Evolutionary conservation across 2,888 invertebrate genomes (phyloP), one percentile per base, ranked within the genome.

Genomic region (Spodoptera littoralis): DNA sequence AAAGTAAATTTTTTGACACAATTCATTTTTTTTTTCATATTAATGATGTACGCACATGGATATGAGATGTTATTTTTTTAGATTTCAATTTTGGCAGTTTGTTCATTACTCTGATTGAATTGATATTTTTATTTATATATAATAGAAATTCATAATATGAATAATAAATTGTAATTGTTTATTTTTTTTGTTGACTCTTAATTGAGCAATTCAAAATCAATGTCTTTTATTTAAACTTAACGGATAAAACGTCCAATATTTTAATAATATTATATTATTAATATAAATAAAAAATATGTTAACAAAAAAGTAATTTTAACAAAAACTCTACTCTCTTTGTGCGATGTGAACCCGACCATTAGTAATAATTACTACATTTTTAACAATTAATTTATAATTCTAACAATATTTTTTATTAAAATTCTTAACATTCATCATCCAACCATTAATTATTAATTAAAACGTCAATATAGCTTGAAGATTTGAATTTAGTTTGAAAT

Each of bases 321-420:
- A 45, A 4, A 73, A 69, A 72, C 49, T 77, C 92, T 94, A 93
- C 90, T 81, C 76, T 81, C 76, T 93, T 94, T 93, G 94, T 94
- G 94, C 93, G 92, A 92, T 80, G 79, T 84, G 90, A 90, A 88
- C 88, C 87, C 90, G 92, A 92, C 92, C 84, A 86, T 87, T 82
- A 77, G 67, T 81, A 81, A 70, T 82, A 83, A 85, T 83, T 73
- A 79, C 86, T 87, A 84, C 91, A 87, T 87, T 88, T 91, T 91
- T 90, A 90, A 88, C 88, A 87, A 86, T 87, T 86, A 86, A 82
- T 85, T 86, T 79, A 86, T 88, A 83, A 60, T 80, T 84, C 80
- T 80, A 81, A 81, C 79, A 81, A 81, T 81, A 77, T 80, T 70
- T 72, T 70, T 76, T 77, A 75, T 79, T 76, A 70, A 72, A 81